A percentile compares a stretch with the other conserved stretches of the same genome.
Conservation (phyloP, 1,140 invertebrate genomes). For the Campoletis sonorensis region DNA sequence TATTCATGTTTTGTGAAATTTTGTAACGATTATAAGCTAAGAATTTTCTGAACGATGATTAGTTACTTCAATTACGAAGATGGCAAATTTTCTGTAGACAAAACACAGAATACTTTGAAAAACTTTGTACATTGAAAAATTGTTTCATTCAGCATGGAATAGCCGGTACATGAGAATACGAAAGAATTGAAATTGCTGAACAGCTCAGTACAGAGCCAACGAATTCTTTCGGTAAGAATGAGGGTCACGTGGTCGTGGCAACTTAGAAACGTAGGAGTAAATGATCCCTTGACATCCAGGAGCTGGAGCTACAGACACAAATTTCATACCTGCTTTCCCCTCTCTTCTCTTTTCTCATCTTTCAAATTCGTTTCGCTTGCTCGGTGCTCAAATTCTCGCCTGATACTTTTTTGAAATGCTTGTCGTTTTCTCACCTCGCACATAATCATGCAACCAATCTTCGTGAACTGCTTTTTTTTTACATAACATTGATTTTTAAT, state of each 20-base stretch:
- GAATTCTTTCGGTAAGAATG: conserved; percentile 30
- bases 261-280: not conserved
- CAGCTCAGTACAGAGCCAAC: not conserved
- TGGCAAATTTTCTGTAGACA: too few species aligned
- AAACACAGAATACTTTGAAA: too few species aligned
- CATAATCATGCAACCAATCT: too few species aligned
- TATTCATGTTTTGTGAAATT: conserved; percentile 5
- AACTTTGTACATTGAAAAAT: not conserved
- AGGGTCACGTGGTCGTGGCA: conserved; percentile 32
- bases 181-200: not conserved
- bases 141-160: not conserved
- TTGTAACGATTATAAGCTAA: not conserved
- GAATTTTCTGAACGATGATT: too few species aligned
- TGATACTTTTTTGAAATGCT: not conserved
- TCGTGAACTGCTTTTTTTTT: not conserved
- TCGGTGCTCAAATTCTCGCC: not conserved
- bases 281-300: not conserved
- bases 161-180: not conserved
- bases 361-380: not conserved
- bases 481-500: not conserved
- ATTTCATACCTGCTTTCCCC: not conserved
- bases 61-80: too few species aligned
- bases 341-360: not conserved
- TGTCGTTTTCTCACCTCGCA: conserved; percentile 1
- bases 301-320: not conserved